These are phyloP conservation scores for Drosophila testacea DNA, from an alignment of 2,888 invertebrate genomes.

Conservation along the genomic window DNA sequence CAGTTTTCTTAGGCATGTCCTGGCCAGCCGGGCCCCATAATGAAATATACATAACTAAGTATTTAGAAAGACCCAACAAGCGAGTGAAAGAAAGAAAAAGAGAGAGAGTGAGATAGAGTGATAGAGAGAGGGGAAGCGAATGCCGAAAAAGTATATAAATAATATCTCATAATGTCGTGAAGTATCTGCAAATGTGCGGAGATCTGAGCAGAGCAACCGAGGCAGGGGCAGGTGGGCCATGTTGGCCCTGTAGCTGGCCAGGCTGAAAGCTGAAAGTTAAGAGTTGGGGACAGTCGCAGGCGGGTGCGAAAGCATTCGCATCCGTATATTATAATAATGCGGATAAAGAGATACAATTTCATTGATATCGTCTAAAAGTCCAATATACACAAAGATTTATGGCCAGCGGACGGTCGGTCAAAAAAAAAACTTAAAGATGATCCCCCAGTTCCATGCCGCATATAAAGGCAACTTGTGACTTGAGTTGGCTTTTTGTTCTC, in stretches of 20 bases:
- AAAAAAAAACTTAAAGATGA: constrained; percentile 64
- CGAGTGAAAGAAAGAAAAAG: constrained; percentile 11
- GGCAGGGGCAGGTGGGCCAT: constrained; percentile 47
- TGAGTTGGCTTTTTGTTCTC: constrained; percentile 30
- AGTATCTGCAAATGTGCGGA: constrained; percentile 63
- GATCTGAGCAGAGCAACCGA: constrained; percentile 2
- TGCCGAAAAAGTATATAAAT: constrained; percentile 65
- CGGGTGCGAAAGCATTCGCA: constrained; percentile 62
- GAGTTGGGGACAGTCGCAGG: constrained; percentile 38
- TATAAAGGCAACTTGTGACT: constrained; percentile 39
- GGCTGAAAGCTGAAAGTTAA: constrained; percentile 14
- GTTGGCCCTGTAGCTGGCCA: constrained; percentile 14
- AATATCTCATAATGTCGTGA: constrained; percentile 81
- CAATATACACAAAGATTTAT: constrained; percentile 84
- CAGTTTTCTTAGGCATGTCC: constrained; percentile 24
- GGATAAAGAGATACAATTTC: constrained; percentile 85
- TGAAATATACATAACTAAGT: constrained; percentile 76
- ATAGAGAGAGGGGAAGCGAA: constrained; percentile 12
- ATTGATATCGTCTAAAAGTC: constrained; percentile 85
- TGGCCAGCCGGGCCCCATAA: constrained; percentile 60
- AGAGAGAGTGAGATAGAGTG: neutral
- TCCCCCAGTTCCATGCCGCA: constrained; percentile 51
- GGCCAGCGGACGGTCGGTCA: constrained; percentile 61
- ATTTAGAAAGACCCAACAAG: constrained; percentile 47
- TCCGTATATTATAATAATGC: constrained; percentile 84